Evolutionary conservation across 2,888 invertebrate species (phyloP).

Genomic region (Pheosia tremula): DNA sequence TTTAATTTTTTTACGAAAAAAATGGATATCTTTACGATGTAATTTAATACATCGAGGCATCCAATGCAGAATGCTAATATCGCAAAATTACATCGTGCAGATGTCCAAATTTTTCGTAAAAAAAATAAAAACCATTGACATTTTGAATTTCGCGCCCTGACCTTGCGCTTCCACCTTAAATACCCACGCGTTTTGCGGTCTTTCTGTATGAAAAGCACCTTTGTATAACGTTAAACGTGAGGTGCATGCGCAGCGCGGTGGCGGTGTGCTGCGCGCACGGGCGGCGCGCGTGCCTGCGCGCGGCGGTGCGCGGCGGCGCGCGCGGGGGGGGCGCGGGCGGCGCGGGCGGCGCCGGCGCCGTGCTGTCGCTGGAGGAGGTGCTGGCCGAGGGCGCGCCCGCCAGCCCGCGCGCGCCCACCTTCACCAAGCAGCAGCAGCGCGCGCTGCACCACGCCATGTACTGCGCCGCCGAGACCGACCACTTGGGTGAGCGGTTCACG

Average conservation of each 20-base stretch:
- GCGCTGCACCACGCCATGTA: conserved; percentile 97
- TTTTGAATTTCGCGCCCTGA: no score
- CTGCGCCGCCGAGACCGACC: conserved; percentile 96
- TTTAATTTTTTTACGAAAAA: no score
- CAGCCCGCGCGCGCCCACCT: conserved; percentile 72
- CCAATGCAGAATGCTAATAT: no score
- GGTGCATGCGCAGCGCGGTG: conserved; percentile 86
- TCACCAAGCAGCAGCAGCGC: conserved; percentile 93
- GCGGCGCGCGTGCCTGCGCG: conserved; percentile 90
- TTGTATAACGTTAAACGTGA: neutral
- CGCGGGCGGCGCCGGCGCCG: conserved; percentile 86
- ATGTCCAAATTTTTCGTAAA: no score
- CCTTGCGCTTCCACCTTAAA: no score
- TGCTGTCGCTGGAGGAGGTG: conserved; percentile 94
- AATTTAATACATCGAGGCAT: no score
- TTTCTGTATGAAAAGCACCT: neutral
- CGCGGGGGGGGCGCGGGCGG: conserved; percentile 90
- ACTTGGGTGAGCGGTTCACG: conserved; percentile 84
- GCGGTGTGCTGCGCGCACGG: conserved; percentile 96
- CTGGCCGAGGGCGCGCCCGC: conserved; percentile 89
- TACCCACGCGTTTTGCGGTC: no score
- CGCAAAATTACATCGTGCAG: no score
- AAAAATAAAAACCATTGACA: no score
- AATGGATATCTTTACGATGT: no score
- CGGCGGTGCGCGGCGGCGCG: conserved; percentile 88